Base-by-base conservation (phyloP, 2,113 vertebrate genomes). In the Vireo altiloquus region DNA sequence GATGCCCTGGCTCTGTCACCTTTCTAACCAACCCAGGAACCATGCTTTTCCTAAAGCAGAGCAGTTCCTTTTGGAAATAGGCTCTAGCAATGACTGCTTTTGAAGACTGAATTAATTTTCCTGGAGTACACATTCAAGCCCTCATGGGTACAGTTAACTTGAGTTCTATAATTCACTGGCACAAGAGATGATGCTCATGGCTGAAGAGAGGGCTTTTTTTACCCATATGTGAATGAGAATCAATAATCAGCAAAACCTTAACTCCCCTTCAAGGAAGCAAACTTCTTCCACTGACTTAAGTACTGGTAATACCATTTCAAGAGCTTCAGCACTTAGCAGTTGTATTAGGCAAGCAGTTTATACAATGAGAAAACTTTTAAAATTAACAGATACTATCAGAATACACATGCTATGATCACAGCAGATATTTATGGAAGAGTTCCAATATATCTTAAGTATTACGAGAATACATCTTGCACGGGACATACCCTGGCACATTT, bases 241-340 rank as follows among this genome's bases (percentile, higher is more conserved):
- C 91, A 89, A 89, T 95, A 81, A 65, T 30, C 82, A 66, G 24
- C 2, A 2, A 89, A 92, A 82, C 42, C 81, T 89, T 59, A 84
- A 72, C 60, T 84, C 47, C 42, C 19, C 65, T 63, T 71, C 39
- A 89, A 68, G 11, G 16, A 70, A 42, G 47, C 2, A 1, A 78
- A 78, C 50, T 56, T 77, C 80, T 69, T 46, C 20, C 69, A 70
- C 27, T 21, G 16, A 66, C 16, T 54, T 42, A 37, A 87, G 27
- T 14, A 19, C 24, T 64, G 27, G 17, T 82, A 91, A 6, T 10
- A 72, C 3, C 4, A 70, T 56, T 64, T 79, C 74, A 91, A 87
- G 57, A 44, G 31, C 37, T 79, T 60, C 44, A 69, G 35, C 17
- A 35, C 33, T 63, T 56, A 0, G 0, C 11, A 82, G 16, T 10